Percentiles rank a stretch among this genome's conserved stretches.
These are phyloP conservation scores for Emydura subglobosa DNA, from an alignment of 2,113 vertebrate genomes.

Conservation along the genomic window DNA sequence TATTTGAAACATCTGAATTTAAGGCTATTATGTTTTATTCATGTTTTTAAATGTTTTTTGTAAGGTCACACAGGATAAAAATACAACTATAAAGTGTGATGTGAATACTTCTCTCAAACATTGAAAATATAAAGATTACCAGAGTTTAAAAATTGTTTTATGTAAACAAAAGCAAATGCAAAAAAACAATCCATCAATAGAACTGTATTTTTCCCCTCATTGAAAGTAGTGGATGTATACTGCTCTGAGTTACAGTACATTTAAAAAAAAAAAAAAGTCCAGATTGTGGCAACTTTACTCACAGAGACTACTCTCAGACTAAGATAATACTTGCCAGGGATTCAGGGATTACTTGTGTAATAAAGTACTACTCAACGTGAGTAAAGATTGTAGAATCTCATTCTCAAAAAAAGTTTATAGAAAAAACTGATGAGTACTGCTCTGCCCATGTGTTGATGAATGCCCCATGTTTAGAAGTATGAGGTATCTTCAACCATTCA, in stretches of 20 bases:
- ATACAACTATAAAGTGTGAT: background rate
- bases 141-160: background rate
- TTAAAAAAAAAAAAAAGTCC: background rate
- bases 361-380: background rate
- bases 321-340: background rate
- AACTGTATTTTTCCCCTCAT: background rate
- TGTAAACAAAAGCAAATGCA: background rate
- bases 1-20: background rate
- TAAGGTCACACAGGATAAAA: background rate
- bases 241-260: background rate
- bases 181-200: background rate
- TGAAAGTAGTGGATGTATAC: background rate
- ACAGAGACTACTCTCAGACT: background rate
- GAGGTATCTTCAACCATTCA: background rate
- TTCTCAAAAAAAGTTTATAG: background rate
- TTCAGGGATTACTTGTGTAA: background rate
- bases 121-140: background rate
- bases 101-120: background rate
- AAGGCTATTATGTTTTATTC: background rate
- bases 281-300: background rate
- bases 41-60: background rate
- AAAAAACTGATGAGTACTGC: background rate
- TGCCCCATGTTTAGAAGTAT: background rate
- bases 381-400: background rate
- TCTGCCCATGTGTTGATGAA: background rate